Base-by-base conservation (phyloP, 2,113 vertebrate genomes). In the Onychorhynchus coronatus region DNA sequence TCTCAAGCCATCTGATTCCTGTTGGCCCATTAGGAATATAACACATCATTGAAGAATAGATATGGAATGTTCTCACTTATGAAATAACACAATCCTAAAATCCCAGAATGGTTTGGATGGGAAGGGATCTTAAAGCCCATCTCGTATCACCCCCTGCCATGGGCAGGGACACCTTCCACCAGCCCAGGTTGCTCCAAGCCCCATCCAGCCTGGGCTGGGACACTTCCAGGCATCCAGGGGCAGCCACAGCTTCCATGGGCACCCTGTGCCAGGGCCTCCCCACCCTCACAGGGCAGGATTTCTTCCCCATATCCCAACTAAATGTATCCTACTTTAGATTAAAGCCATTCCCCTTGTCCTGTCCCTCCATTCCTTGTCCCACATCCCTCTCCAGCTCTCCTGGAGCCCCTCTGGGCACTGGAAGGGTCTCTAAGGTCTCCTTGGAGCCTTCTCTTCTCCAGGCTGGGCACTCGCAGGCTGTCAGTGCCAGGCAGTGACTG, bases 191-290 rank as follows among this genome's bases (percentile, higher is more conserved):
- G 37, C 23, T 78, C 28, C 50, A 56, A 76, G 24, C 65, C 33
- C 49, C 0, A 0, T 56, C 56, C 42, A 78, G 0, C 20, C 33
- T 66, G 73, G 44, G 16, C 73, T 72, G 7, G 33, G 20, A 14
- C 65, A 52, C 37, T 58, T 0, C 15, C 42, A 78, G 41, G 19
- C 22, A 63, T 41, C 35, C 61, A 67, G 79, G 63, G 4, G 19
- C 44, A 72, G 33, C 19, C 66, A 66, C 73, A 66, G 44, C 58
- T 66, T 30, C 80, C 52, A 31, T 72, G 65, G 27, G 6, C 39
- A 82, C 5, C 46, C 70, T 68, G 53, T 61, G 62, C 50, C 37
- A 78, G 13, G 28, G 11, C 8, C 42, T 41, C 0, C 0, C 5
- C 72, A 63, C 20, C 19, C 28, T 73, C 37, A 12, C 17, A 73